Percentiles rank a stretch among this genome's conserved stretches.
Evolutionary conservation across 1,140 invertebrate species (phyloP).

Genomic region (Kradibia gibbosae): DNA sequence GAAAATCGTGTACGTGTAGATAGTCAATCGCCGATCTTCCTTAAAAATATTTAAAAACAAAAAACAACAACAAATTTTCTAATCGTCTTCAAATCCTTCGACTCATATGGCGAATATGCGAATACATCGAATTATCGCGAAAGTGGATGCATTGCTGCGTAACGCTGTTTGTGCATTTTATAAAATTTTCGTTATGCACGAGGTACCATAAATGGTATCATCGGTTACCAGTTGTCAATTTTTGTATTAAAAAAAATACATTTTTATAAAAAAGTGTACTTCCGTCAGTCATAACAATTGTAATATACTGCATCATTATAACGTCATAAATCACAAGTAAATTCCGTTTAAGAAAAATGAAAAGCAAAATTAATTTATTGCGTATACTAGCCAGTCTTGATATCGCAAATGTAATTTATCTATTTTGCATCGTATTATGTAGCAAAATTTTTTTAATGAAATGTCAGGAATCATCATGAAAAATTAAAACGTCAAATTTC

Average conservation of each 20-base stretch:
- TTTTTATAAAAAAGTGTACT: not conserved
- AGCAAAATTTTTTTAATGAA: too few species aligned
- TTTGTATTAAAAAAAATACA: not conserved
- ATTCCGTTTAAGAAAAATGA: not conserved
- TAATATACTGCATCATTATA: not conserved
- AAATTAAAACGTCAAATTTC: too few species aligned
- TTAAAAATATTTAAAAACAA: conserved; percentile 23
- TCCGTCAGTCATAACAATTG: not conserved
- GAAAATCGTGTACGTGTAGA: conserved; percentile 19
- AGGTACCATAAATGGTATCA: not conserved
- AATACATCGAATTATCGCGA: conserved; percentile 22
- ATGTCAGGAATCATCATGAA: too few species aligned
- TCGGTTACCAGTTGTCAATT: not conserved
- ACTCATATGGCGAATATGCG: not conserved
- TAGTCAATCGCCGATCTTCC: conserved; percentile 45
- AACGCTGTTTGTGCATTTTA: conserved; percentile 17
- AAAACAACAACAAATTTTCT: too few species aligned
- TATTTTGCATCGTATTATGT: too few species aligned
- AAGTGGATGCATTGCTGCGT: not conserved
- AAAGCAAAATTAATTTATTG: not conserved
- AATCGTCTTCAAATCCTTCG: not conserved
- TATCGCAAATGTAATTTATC: conserved; percentile 26
- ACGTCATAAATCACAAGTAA: not conserved
- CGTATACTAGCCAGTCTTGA: conserved; percentile 43
- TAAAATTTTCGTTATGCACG: conserved; percentile 1